phyloP scores from a whole-genome alignment of 2,888 invertebrate genomes.

The Tetanocera ferruginea region DNA sequence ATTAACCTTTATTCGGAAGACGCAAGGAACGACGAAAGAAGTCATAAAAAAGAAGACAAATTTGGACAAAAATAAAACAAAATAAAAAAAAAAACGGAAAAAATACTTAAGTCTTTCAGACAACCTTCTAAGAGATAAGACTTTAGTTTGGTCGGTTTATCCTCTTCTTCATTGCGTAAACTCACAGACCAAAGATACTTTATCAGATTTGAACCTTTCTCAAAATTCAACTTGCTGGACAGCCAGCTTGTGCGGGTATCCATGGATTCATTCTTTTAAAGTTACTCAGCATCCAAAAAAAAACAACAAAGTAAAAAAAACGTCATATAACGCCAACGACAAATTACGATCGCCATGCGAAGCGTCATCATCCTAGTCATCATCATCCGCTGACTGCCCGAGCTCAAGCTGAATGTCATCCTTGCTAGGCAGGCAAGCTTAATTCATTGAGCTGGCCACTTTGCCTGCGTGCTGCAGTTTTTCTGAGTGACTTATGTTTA shows the following conservation, averaged over 20 bases:
- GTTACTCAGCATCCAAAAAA: background rate
- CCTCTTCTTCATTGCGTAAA: slow-evolving; percentile 20
- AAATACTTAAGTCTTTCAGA: slow-evolving; percentile 11
- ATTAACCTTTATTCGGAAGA: slow-evolving; percentile 47
- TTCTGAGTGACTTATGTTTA: slow-evolving; percentile 44
- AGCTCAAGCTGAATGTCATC: slow-evolving; percentile 3
- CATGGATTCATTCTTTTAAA: background rate
- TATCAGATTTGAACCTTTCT: slow-evolving; percentile 35
- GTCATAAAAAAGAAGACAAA: slow-evolving; percentile 33
- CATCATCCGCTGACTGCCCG: background rate
- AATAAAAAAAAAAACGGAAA: background rate
- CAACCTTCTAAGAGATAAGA: slow-evolving; percentile 29
- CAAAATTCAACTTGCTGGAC: slow-evolving; percentile 14
- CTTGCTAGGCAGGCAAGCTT: background rate
- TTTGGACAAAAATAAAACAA: slow-evolving; percentile 10
- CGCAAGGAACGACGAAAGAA: slow-evolving; percentile 26
- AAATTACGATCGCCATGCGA: slow-evolving; percentile 32
- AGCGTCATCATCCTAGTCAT: slow-evolving; percentile 6
- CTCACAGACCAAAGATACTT: slow-evolving; percentile 26
- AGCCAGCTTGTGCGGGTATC: background rate
- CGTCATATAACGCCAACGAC: slow-evolving; percentile 33
- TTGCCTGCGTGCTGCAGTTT: background rate
- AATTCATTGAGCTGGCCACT: background rate
- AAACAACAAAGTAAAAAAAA: background rate
- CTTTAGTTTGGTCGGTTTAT: slow-evolving; percentile 6